Base-by-base conservation (phyloP, 1,140 invertebrate genomes). In the Drosophila albomicans region DNA sequence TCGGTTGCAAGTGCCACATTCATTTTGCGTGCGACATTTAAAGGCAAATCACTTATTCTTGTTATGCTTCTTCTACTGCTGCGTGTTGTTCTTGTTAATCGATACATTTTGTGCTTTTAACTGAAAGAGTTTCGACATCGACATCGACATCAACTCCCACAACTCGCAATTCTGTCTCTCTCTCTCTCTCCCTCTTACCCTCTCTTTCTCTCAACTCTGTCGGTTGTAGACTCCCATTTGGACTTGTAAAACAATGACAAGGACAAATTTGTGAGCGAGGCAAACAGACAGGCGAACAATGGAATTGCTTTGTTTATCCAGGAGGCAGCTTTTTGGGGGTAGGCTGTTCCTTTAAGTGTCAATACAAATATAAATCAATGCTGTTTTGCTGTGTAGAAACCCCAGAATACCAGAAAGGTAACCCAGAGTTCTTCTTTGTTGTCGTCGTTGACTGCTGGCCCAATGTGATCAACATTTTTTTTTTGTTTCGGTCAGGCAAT, bases 361-460 rank as follows among this genome's bases (percentile, higher is more conserved):
- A 84, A 84, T 84, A 80, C 81, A 84, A 84, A 84, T 84, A 85
- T 85, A 84, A 84, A 84, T 84, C 81, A 84, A 84, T 84, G 81
- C 67, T 82, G 63, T 46, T 46, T 63, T 51, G 20, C 20, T 25
- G 11, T 25, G 41, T 32, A 74, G 30, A 45, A 25, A 25, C 41
- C 66, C 66, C 51, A 79, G 20, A 25, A 25, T 25, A 25, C 20
- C 20, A 25, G 20, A 82, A 79, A 79, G 81, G 76, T 82, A 76
- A 67, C 51, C 68, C 68, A 25, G 59, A 61, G 16, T n/a, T 58
- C n/a, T 16, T 8, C 13, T 51, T 69, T 61, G 73, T 66, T 54
- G 43, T 66, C 67, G 64, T 49, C 66, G 58, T 58, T 58, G 52
- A 28, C 38, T 43, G 25, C 35, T 25, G 25, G 28, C 11, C 13